phyloP scores from a whole-genome alignment of 2,113 vertebrate species.

The Podilymbus podiceps region DNA sequence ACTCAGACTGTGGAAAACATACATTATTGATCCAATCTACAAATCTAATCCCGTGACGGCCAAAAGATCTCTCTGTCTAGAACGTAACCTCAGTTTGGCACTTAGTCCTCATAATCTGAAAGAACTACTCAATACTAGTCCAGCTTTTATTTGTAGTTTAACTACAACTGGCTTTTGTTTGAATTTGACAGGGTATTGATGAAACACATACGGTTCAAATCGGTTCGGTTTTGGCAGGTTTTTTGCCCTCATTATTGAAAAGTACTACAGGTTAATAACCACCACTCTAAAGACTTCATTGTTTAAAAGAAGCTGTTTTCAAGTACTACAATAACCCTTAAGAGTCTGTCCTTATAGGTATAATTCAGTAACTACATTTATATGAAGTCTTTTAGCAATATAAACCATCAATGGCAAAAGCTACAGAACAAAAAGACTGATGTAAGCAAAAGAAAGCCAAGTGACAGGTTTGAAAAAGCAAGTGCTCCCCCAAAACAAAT shows the following conservation, averaged over 20 bases:
- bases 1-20: background rate
- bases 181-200: background rate
- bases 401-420: background rate
- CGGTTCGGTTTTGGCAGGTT: background rate
- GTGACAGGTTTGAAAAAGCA: background rate
- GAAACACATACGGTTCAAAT: background rate
- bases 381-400: background rate
- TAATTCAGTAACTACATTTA: background rate
- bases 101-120: background rate
- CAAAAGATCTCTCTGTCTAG: background rate
- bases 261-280: background rate
- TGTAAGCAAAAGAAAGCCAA: background rate
- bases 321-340: background rate
- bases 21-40: background rate
- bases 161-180: background rate
- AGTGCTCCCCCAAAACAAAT: background rate
- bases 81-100: background rate
- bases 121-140: background rate
- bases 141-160: background rate
- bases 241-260: background rate
- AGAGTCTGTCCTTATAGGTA: background rate
- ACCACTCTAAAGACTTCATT: background rate
- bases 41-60: background rate
- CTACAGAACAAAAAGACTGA: background rate
- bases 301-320: background rate